Conservation (phyloP, 1,140 invertebrate species). For the Drosophila novamexicana region DNA sequence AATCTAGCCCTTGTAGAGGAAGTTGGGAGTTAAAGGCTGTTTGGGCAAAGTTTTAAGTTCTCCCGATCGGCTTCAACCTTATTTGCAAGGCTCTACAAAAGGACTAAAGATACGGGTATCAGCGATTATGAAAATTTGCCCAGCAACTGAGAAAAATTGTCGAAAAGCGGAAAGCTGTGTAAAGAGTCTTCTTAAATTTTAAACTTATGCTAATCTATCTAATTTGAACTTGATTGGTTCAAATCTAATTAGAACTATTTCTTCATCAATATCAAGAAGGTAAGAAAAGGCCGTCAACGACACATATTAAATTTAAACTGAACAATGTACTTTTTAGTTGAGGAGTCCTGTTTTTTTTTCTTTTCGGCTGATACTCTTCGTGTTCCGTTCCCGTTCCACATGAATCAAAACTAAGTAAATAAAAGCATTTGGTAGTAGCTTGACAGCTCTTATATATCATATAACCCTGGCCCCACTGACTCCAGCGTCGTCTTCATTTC, state of each 20-base stretch:
- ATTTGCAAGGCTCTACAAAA: too few relatives aligned
- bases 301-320: background rate
- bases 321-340: background rate
- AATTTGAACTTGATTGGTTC: background rate
- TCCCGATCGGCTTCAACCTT: too few relatives aligned
- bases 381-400: background rate
- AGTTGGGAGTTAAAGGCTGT: too few relatives aligned
- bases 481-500: conserved; percentile 23
- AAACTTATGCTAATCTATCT: background rate
- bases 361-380: background rate
- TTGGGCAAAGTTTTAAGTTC: too few relatives aligned
- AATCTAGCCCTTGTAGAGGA: too few relatives aligned
- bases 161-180: too few relatives aligned
- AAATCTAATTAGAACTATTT: too few relatives aligned
- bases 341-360: background rate
- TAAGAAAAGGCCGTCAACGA: too few relatives aligned
- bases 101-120: too few relatives aligned
- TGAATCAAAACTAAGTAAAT: conserved; percentile 38
- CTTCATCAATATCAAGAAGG: too few relatives aligned
- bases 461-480: conserved; percentile 26
- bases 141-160: too few relatives aligned
- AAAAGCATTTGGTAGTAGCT: conserved; percentile 53
- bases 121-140: too few relatives aligned
- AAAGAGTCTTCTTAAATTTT: background rate
- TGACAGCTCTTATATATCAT: conserved; percentile 30